Evolutionary conservation across 1,140 invertebrate genomes (phyloP).

Genomic region (Aricia agestis): DNA sequence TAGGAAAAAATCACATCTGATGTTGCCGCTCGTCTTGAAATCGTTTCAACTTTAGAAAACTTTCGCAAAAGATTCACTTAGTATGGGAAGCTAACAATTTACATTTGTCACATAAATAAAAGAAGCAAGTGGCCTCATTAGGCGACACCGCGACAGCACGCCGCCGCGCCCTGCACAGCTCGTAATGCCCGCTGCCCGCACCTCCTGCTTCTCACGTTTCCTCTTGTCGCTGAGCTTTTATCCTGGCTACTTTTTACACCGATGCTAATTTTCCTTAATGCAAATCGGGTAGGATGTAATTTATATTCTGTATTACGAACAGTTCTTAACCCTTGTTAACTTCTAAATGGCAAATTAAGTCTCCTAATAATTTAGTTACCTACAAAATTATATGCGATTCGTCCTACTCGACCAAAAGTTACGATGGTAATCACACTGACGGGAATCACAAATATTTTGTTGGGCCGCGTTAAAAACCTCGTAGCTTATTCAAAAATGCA

Average conservation of each 20-base stretch:
- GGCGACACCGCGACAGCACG: conserved; percentile 37
- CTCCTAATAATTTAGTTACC: neutral
- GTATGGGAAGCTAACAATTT: conserved; percentile 42
- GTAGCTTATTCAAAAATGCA: conserved; percentile 3
- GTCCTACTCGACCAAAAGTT: no score
- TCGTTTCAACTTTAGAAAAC: neutral
- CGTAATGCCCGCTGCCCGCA: conserved; percentile 18
- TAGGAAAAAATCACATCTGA: no score
- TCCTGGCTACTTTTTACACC: conserved; percentile 50
- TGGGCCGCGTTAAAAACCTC: neutral
- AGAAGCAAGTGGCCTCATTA: conserved; percentile 60
- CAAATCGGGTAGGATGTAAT: neutral
- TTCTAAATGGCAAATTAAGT: no score
- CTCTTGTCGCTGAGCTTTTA: conserved; percentile 42
- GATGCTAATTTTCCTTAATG: conserved; percentile 37
- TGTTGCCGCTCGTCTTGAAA: neutral
- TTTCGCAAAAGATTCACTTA: conserved; percentile 1
- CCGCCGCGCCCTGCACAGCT: conserved; percentile 6
- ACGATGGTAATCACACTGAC: no score
- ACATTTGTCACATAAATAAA: conserved; percentile 68
- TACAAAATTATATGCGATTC: neutral
- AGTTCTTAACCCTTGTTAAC: no score
- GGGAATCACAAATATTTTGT: conserved; percentile 4
- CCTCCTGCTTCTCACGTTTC: conserved; percentile 32
- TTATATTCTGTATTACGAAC: neutral